Evolutionary conservation across 2,113 vertebrate species (phyloP).

Genomic region (Pongo abelii): DNA sequence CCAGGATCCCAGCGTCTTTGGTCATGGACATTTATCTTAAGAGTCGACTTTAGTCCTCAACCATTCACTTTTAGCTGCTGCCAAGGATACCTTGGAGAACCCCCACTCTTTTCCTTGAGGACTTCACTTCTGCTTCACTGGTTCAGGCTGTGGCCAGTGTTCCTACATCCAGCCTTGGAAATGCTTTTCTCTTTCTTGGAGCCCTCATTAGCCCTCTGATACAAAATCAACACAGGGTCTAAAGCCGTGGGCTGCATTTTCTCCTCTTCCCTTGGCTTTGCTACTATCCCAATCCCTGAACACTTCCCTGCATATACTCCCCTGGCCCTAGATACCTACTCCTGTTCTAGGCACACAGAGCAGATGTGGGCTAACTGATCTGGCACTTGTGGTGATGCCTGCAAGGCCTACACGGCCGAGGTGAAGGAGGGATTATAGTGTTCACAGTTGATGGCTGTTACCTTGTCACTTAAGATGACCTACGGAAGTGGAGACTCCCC

Average conservation of each 20-base stretch:
- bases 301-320: neutral
- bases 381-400: neutral
- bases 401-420: neutral
- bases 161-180: neutral
- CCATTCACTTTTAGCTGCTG: neutral
- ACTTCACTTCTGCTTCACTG: neutral
- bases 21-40: neutral
- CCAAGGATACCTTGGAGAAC: neutral
- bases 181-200: slow-evolving; percentile 18
- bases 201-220: neutral
- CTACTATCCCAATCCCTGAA: neutral
- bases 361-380: neutral
- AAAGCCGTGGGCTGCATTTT: neutral
- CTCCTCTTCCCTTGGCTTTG: neutral
- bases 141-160: neutral
- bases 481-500: neutral
- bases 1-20: neutral
- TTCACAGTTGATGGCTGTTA: neutral
- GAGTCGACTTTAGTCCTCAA: neutral
- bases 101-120: neutral
- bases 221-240: neutral
- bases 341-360: neutral
- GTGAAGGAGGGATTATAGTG: neutral
- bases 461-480: neutral
- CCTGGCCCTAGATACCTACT: neutral